These are phyloP conservation scores for Platycheirus rosarum DNA, from an alignment of 2,888 invertebrate genomes.

Conservation along the genomic window DNA sequence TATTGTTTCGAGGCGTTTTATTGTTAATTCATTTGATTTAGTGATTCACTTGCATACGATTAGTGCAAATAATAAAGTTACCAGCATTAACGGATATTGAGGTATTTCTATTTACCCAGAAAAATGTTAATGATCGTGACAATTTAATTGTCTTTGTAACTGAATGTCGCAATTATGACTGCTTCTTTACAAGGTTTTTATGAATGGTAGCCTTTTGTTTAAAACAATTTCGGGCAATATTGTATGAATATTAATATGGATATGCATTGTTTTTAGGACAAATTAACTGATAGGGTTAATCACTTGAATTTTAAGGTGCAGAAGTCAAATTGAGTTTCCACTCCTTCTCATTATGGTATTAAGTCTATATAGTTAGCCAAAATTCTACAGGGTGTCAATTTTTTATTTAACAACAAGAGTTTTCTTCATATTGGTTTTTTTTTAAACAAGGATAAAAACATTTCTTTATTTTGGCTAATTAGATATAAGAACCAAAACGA, in stretches of 20 bases:
- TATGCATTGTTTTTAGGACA: neutral
- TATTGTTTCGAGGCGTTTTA: constrained; percentile 24
- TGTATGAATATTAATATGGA: neutral
- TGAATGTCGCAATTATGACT: neutral
- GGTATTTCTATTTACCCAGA: neutral
- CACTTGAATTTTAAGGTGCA: neutral
- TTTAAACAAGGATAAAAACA: too few species aligned
- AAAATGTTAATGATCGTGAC: constrained; percentile 18
- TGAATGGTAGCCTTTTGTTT: neutral
- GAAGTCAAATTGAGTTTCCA: too few species aligned
- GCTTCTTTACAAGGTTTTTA: neutral
- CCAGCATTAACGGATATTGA: constrained; percentile 28
- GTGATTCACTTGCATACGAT: constrained; percentile 61
- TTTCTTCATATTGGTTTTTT: too few species aligned
- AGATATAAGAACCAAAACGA: too few species aligned
- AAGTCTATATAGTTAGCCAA: too few species aligned
- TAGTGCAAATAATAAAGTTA: constrained; percentile 43
- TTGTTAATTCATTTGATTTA: constrained; percentile 16
- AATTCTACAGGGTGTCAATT: too few species aligned
- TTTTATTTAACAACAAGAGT: too few species aligned
- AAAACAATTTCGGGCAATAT: neutral
- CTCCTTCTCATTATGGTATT: too few species aligned
- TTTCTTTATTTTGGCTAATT: too few species aligned
- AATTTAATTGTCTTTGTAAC: neutral
- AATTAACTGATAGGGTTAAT: neutral